Base-by-base conservation (phyloP, 2,113 vertebrate genomes). In the Calyptomena viridis region DNA sequence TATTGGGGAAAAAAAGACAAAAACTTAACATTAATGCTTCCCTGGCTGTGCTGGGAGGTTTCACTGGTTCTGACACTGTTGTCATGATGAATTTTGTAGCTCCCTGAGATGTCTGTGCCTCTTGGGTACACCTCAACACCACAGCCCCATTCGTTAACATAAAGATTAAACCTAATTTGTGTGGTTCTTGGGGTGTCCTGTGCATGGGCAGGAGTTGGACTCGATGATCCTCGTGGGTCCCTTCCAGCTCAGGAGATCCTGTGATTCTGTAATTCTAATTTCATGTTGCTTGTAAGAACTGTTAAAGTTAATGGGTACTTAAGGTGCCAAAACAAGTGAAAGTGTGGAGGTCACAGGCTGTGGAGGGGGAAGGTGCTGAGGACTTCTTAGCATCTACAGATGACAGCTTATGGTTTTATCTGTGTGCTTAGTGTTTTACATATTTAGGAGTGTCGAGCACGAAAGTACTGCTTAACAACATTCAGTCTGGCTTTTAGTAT, bases 61-160 rank as follows among this genome's bases (percentile, higher is more conserved):
- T 98, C 59, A 17, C 74, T 95, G 19, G 74, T 94, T 92, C 83
- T 89, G 59, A 93, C 83, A n/a, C 93, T 96, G 66, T 81, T 96
- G 78, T 95, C 96, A n/a, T 95, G 97, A 60, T 98, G 95, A 93
- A 96, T 97, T 94, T 97, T 97, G 88, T 97, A 97, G 63, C 94
- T 94, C 87, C 95, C 95, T 52, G 92, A 64, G 90, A 89, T 53
- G 33, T 89, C 95, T 84, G 56, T 68, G 62, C 96, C 96, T 35
- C 97, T 96, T 76, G 95, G 96, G 63, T 96, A 96, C 39, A 97
- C 90, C 50, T 97, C 97, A 89, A 95, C 90, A 52, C 95, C 97
- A 89, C 96, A 89, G 37, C 96, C 96, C 97, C 95, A 28, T 44
- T 63, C 64, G 52, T 68, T 62, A 80, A 86, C n/a, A 89, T 21